These are phyloP conservation scores for Euschistus heros DNA, from an alignment of 1,140 invertebrate genomes.

Conservation along the genomic window DNA sequence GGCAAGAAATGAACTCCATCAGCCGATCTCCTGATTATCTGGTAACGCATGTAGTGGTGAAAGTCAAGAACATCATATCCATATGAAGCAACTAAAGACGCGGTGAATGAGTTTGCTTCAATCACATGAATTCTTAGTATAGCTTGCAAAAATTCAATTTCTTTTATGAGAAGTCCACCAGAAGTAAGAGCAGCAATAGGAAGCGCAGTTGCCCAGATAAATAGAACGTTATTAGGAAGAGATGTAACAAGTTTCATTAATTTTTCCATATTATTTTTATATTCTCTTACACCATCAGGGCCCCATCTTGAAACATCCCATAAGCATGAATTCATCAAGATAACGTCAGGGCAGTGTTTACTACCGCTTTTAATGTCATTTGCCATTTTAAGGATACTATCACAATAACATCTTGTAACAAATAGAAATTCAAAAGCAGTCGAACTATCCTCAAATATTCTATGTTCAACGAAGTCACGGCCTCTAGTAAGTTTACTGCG, in stretches of 20 bases:
- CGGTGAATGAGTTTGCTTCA: conserved; percentile 39
- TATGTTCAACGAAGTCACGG: too few relatives aligned
- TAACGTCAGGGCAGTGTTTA: conserved; percentile 33
- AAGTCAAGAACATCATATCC: conserved; percentile 40
- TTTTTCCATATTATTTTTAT: conserved; percentile 37
- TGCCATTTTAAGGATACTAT: conserved; percentile 35
- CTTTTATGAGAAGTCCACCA: conserved; percentile 39
- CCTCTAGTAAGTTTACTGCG: too few relatives aligned
- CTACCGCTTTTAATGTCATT: conserved; percentile 31
- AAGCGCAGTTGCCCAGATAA: conserved; percentile 41
- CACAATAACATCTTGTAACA: conserved; percentile 37
- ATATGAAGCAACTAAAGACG: conserved; percentile 32
- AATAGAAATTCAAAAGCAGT: conserved; percentile 35
- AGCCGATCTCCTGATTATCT: conserved; percentile 29
- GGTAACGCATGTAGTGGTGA: conserved; percentile 37
- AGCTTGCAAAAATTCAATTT: conserved; percentile 36
- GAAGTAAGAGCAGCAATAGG: conserved; percentile 35
- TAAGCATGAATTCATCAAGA: conserved; percentile 42
- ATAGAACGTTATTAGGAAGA: conserved; percentile 34
- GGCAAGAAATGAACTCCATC: conserved; percentile 34
- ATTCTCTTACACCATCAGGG: conserved; percentile 34
- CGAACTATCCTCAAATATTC: too few relatives aligned
- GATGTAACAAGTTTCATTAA: conserved; percentile 36
- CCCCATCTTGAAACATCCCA: conserved; percentile 42
- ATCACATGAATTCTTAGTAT: conserved; percentile 38